A percentile compares a stretch with the other conserved stretches of the same genome.
Evolutionary conservation across 2,113 vertebrate genomes (phyloP).

Genomic region (Peromyscus leucopus): DNA sequence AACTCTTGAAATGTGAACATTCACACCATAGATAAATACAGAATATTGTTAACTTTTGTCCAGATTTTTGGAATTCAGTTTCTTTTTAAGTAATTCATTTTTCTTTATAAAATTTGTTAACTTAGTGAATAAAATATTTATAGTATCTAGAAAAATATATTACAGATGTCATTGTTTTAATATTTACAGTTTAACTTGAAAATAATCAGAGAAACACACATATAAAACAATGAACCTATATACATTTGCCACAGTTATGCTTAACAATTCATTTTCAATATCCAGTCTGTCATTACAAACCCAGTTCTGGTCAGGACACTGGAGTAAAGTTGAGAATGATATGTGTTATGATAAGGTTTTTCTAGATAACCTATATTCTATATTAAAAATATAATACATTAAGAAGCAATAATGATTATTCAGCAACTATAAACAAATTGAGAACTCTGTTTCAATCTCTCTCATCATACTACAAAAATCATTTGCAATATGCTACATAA

Average conservation of each 20-base stretch:
- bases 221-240: not conserved
- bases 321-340: not conserved
- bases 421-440: not conserved
- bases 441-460: not conserved
- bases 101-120: not conserved
- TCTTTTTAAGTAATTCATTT: not conserved
- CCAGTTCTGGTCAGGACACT: not conserved
- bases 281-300: not conserved
- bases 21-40: not conserved
- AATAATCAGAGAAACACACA: not conserved
- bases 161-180: not conserved
- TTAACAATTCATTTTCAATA: conserved; percentile 21
- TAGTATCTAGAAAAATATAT: not conserved
- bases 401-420: not conserved
- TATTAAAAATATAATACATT: not conserved
- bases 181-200: not conserved
- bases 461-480: conserved; percentile 2
- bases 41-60: not conserved
- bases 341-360: conserved; percentile 15
- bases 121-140: not conserved
- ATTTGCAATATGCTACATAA: not conserved
- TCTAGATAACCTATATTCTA: not conserved
- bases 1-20: not conserved
- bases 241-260: not conserved
- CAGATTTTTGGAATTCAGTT: not conserved